Base-by-base conservation (phyloP, 1,140 invertebrate species). In the Mamestra configurata region DNA sequence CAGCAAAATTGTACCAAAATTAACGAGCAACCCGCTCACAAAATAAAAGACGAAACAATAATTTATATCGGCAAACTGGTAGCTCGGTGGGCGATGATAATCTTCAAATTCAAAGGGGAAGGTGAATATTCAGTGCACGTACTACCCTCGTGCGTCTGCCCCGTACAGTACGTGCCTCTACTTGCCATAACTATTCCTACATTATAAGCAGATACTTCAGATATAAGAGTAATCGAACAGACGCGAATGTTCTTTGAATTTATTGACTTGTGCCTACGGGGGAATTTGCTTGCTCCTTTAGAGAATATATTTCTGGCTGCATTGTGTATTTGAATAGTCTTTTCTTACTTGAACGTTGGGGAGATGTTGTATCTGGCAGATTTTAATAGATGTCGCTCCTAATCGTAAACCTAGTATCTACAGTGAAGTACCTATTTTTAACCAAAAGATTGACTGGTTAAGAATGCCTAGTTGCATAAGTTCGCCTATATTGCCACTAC, bases 101-200 rank as follows among this genome's bases (percentile, higher is more conserved):
- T 80, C 61, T 57, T 55, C 73, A 75, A 76, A 80, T 80, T 80
- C 79, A 80, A 80, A 80, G 70, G 73, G 61, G 53, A 77, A 79
- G 78, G 27, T 79, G 61, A 59, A 49, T 80, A 80, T 80, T 80
- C 79, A 13, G 35, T 80, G n/a, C 79, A 80, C 79, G 79, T 80
- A 80, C 24, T 11, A n/a, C 72, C 57, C 59, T 53, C 73, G 78
- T 80, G 79, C 79, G 79, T 80, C 79, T 76, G 77, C 51, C n/a
- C 71, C 22, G 53, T 59, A 27, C n/a, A 20, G 79, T 70, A 80
- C 79, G 79, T 80, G 79, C 79, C 27, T 49, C 53, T 71, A 70
- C 49, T 80, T 75, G 51, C 51, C 64, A 70, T 80, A 77, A 80
- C 79, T 80, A 80, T 79, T 79, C 40, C 37, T 64, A 76, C 40